Evolutionary conservation across 2,113 vertebrate genomes (phyloP).

Genomic region (Ciconia stormi): DNA sequence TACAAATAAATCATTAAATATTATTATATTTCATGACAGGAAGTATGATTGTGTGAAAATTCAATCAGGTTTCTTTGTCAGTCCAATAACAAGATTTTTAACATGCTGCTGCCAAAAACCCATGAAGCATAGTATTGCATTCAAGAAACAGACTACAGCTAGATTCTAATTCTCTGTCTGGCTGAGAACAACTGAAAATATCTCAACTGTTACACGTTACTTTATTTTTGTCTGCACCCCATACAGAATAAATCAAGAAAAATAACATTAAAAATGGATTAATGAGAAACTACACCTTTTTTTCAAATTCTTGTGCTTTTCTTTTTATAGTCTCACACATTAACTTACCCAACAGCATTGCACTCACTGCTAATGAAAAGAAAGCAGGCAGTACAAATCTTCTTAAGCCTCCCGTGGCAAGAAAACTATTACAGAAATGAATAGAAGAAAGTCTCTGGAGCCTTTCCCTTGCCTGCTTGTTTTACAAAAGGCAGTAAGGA

Average conservation of each 20-base stretch:
- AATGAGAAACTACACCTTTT: slow-evolving; percentile 9
- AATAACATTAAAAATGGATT: background rate
- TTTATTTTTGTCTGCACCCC: slow-evolving; percentile 1
- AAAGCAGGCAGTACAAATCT: slow-evolving; percentile 75
- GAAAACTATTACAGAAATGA: slow-evolving; percentile 80
- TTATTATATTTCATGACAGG: slow-evolving; percentile 54
- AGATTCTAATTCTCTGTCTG: slow-evolving; percentile 27
- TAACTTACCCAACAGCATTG: slow-evolving; percentile 78
- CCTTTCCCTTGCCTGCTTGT: slow-evolving; percentile 65
- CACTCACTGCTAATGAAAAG: slow-evolving; percentile 76
- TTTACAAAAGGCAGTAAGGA: slow-evolving; percentile 74
- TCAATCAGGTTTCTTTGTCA: slow-evolving; percentile 63
- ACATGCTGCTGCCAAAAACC: slow-evolving; percentile 55
- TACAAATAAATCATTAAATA: slow-evolving; percentile 67
- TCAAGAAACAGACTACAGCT: slow-evolving; percentile 59
- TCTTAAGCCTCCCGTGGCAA: slow-evolving; percentile 76
- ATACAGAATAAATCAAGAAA: slow-evolving; percentile 33
- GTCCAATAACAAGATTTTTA: slow-evolving; percentile 68
- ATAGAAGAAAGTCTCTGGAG: slow-evolving; percentile 76
- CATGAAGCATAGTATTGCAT: slow-evolving; percentile 64
- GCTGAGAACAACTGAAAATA: slow-evolving; percentile 50
- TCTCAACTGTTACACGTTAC: slow-evolving; percentile 9
- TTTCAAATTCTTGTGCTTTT: background rate
- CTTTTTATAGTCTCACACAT: slow-evolving; percentile 55
- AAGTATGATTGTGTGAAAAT: slow-evolving; percentile 65